Evolutionary conservation across 2,888 invertebrate species (phyloP).

Genomic region (Temnothorax unifasciatus): DNA sequence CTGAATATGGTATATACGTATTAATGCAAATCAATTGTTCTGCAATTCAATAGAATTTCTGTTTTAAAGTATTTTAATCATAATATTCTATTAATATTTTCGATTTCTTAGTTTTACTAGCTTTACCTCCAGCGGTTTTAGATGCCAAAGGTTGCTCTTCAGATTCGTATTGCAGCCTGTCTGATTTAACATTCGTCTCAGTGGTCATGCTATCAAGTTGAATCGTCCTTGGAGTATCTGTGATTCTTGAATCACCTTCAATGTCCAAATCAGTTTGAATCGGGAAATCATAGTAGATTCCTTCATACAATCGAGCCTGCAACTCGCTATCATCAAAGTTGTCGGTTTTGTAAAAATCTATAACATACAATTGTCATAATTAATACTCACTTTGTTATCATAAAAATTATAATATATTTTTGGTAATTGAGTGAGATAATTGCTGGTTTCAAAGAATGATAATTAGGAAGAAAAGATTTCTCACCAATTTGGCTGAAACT

Average conservation of each 20-base stretch:
- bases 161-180: neutral
- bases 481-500: too few relatives aligned
- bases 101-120: neutral
- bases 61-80: neutral
- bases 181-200: neutral
- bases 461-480: too few relatives aligned
- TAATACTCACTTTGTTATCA: neutral
- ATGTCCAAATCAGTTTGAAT: neutral
- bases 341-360: slow-evolving; percentile 68
- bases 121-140: neutral
- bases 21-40: neutral
- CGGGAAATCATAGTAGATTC: slow-evolving; percentile 77
- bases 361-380: neutral
- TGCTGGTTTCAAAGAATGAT: too few relatives aligned
- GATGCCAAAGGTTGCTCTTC: neutral
- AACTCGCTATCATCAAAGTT: slow-evolving; percentile 72
- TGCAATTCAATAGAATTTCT: neutral
- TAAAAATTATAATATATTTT: neutral
- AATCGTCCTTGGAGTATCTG: neutral
- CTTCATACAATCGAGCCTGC: slow-evolving; percentile 79
- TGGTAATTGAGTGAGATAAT: neutral
- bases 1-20: neutral
- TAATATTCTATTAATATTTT: neutral
- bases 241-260: neutral
- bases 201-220: neutral